These are phyloP conservation scores for Prunella fulvescens DNA, from an alignment of 2,113 vertebrate genomes.

Conservation along the genomic window DNA sequence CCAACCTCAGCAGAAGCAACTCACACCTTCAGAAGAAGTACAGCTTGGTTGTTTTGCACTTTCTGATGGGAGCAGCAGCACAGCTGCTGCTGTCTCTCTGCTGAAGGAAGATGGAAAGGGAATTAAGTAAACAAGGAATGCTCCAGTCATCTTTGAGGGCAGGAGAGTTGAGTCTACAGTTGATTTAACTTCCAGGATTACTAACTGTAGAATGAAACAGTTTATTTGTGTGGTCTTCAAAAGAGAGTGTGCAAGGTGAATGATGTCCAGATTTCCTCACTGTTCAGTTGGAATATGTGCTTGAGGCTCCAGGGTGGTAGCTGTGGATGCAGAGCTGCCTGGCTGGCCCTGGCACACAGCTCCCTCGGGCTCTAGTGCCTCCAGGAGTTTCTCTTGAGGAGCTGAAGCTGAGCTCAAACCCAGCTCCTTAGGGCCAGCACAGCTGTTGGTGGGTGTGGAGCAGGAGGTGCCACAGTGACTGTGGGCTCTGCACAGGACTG, in stretches of 20 bases:
- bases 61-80: neutral
- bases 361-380: neutral
- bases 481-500: neutral
- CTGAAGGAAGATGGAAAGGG: neutral
- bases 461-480: neutral
- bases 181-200: neutral
- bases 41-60: neutral
- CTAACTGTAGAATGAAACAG: neutral
- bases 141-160: neutral
- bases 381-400: neutral
- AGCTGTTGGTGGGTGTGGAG: neutral
- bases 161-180: neutral
- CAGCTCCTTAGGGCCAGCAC: neutral
- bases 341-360: neutral
- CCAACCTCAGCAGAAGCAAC: neutral
- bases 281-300: rapidly evolving
- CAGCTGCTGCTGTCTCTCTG: neutral
- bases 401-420: neutral
- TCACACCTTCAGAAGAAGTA: neutral
- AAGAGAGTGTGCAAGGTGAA: neutral
- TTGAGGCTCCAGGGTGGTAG: rapidly evolving
- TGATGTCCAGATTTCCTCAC: neutral
- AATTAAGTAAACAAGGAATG: neutral
- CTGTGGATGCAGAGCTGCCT: neutral
- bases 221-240: neutral